Percentiles rank a stretch among this genome's conserved stretches.
phyloP scores from a whole-genome alignment of 2,113 vertebrate genomes.

The Podarcis muralis region DNA sequence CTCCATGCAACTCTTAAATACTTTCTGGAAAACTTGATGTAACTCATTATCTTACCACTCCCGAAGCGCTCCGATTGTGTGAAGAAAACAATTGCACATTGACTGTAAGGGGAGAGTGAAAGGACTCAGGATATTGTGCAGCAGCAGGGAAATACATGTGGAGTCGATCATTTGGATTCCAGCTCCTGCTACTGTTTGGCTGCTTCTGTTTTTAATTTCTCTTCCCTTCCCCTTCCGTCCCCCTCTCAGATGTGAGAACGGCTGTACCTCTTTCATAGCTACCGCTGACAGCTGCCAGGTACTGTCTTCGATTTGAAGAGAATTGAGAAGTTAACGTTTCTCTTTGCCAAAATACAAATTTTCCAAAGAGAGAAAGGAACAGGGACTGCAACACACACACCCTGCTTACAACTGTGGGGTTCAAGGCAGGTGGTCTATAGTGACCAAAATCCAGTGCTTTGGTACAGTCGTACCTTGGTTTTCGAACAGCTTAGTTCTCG shows the following conservation, averaged over 20 bases:
- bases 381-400: not conserved
- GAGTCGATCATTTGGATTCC: slow-evolving; percentile 61
- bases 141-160: slow-evolving; percentile 60
- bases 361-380: not conserved
- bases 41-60: not conserved
- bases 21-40: not conserved
- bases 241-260: slow-evolving; percentile 43
- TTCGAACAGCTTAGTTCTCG: too few relatives aligned
- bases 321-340: not conserved
- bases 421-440: not conserved
- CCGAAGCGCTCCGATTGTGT: not conserved
- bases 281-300: slow-evolving; percentile 35
- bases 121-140: slow-evolving; percentile 19
- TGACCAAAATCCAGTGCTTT: not conserved
- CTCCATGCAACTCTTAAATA: not conserved
- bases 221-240: not conserved
- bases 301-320: not conserved
- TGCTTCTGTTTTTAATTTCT: slow-evolving; percentile 61
- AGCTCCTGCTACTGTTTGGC: slow-evolving; percentile 71
- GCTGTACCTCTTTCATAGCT: not conserved
- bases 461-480: too few relatives aligned
- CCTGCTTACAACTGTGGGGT: not conserved
- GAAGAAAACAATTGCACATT: not conserved
- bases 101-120: slow-evolving; percentile 15
- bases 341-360: not conserved